Base-by-base conservation (phyloP, 37 sponge, comb jelly and placozoan genomes). In the Bolinopsis microptera region DNA sequence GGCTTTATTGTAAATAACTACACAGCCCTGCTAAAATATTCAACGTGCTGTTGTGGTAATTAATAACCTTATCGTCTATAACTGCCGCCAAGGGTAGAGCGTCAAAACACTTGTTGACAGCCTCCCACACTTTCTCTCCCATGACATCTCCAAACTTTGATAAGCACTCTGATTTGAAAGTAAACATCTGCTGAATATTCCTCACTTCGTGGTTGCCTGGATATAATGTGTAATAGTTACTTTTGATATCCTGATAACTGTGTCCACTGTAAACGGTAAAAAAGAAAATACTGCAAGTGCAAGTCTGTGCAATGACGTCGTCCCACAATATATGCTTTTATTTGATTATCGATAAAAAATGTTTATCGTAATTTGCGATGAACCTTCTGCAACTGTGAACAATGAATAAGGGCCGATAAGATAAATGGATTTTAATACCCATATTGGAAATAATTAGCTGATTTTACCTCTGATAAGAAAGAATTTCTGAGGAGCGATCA, bases 71-170 rank as follows among this genome's bases (percentile, higher is more conserved):
- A 21, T 95, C 92, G 69, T 97, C 98, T 38, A 97, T 93, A 69
- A 97, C 95, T 70, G 98, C 98, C 39, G 98, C 96, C 16, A 97
- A 38, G 13, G 98, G 98, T 95, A 97, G 93, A 28, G 39, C 94
- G 83, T 97, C 98, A 94, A 97, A 97, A 40, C 95, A 96, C 32
- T 48, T 92, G 93, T 97, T 97, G 40, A 95, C 94, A n/a, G 96
- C 95, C 94, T 97, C 96, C 98, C 98, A 97, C 26, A 97, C 94
- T 69, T 95, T 95, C 82, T 69, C 27, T 30, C 98, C 98, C 38
- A 96, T 40, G 35, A 39, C 48, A 35, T 82, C 76, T 3, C 98
- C 98, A 95, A 97, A 97, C 95, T 97, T 97, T 68, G 96, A 93
- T 8, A 94, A n/a, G 72, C 98, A 97, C 95, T 97, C 98, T 94